Conservation (phyloP, 92 coral and sea anemone species). For the Siderastrea radians region DNA sequence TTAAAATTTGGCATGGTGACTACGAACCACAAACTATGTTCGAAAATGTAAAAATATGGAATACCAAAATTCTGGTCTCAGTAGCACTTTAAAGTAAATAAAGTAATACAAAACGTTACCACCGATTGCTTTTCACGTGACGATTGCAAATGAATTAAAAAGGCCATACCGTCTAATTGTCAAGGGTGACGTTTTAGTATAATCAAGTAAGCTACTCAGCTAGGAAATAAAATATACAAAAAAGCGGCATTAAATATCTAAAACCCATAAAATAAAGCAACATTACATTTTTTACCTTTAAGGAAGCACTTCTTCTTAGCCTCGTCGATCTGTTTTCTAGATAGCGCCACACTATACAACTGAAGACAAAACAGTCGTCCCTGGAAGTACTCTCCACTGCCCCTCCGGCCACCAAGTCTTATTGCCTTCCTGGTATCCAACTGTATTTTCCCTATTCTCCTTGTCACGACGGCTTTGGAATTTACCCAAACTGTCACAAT, state of each 20-base stretch:
- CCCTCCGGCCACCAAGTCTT: conserved; percentile 43
- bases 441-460: conserved; percentile 36
- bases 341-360: conserved; percentile 69
- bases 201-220: not conserved
- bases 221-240: too few species aligned
- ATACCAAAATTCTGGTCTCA: too few species aligned
- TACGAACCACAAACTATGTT: too few species aligned
- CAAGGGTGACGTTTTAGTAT: too few species aligned
- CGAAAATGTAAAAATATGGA: too few species aligned
- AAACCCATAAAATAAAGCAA: not conserved
- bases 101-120: too few species aligned
- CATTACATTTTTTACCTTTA: not conserved
- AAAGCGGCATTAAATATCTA: too few species aligned
- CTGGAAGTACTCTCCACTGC: conserved; percentile 39
- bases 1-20: too few species aligned
- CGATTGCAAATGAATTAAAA: too few species aligned
- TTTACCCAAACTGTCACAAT: conserved; percentile 49
- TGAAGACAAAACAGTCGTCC: conserved; percentile 67
- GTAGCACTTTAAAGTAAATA: too few species aligned
- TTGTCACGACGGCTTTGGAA: conserved; percentile 11
- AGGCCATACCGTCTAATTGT: too few species aligned
- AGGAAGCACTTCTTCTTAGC: conserved; percentile 70
- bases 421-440: conserved; percentile 43
- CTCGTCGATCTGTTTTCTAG: conserved; percentile 46
- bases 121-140: too few species aligned